Percentiles rank a stretch among this genome's conserved stretches.
Evolutionary conservation across 2,888 invertebrate species (phyloP).

Genomic region (Drosophila kambysellisi): DNA sequence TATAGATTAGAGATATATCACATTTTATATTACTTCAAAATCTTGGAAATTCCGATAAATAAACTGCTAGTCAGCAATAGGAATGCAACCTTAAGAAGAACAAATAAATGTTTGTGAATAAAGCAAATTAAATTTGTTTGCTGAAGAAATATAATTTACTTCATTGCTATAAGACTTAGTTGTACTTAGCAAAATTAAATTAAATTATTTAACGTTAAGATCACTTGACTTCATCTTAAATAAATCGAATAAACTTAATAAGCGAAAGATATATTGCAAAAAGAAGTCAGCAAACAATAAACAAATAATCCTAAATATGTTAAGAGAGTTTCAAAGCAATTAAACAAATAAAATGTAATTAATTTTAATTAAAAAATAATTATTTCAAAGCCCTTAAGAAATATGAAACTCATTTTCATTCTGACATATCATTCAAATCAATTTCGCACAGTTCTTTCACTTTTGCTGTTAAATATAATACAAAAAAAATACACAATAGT

Average conservation of each 20-base stretch:
- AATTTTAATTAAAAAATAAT: neutral
- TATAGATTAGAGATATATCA: neutral
- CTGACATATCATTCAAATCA: neutral
- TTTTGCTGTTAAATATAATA: neutral
- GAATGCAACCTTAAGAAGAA: neutral
- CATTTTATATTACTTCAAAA: neutral
- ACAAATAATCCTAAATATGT: neutral
- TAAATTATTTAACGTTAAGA: no score
- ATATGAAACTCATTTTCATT: neutral
- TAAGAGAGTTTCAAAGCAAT: neutral
- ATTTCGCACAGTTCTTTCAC: constrained; percentile 11
- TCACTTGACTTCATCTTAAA: neutral
- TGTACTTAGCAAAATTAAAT: neutral
- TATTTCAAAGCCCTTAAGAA: neutral
- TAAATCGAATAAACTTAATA: neutral
- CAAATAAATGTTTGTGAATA: neutral
- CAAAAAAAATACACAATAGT: neutral
- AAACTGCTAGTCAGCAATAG: neutral
- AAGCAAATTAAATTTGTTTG: neutral
- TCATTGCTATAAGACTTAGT: neutral
- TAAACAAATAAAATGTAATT: neutral
- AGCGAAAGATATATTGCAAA: neutral
- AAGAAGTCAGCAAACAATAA: neutral
- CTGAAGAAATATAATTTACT: neutral
- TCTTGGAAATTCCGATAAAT: neutral